Conservation (phyloP, 2,113 vertebrate species). For the Colossoma macropomum region DNA sequence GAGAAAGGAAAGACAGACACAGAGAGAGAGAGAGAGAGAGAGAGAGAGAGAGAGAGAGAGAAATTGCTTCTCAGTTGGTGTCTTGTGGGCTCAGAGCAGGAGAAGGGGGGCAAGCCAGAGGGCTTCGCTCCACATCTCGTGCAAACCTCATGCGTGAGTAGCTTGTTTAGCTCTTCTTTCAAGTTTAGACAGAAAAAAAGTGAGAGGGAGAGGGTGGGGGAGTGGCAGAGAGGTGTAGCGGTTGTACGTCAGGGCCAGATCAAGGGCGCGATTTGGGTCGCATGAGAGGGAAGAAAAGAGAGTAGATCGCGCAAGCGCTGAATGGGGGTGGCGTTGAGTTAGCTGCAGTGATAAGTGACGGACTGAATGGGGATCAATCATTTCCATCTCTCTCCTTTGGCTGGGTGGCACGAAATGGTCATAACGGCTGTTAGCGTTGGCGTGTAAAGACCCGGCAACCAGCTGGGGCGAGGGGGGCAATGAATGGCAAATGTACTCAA, state of each 20-base stretch:
- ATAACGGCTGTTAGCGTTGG: constrained; percentile 19
- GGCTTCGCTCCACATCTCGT: constrained; percentile 53
- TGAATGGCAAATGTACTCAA: neutral
- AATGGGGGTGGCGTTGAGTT: constrained; percentile 43
- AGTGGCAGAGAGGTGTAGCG: constrained; percentile 39
- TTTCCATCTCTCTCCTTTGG: constrained; percentile 41
- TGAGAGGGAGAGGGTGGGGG: constrained; percentile 3
- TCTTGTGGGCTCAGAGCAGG: constrained; percentile 9
- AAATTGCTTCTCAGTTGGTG: neutral
- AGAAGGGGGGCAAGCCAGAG: constrained; percentile 34
- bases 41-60: neutral
- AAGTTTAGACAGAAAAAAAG: constrained; percentile 60
- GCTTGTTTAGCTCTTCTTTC: constrained; percentile 63
- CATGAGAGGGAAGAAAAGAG: constrained; percentile 49
- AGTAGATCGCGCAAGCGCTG: constrained; percentile 2
- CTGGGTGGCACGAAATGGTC: constrained; percentile 26
- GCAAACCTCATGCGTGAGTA: constrained; percentile 61
- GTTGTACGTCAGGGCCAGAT: constrained; percentile 43
- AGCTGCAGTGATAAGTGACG: constrained; percentile 46
- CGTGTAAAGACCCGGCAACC: constrained; percentile 36
- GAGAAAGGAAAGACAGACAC: neutral
- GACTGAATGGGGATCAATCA: constrained; percentile 54
- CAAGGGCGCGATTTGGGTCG: constrained; percentile 47
- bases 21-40: neutral
- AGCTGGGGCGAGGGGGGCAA: neutral